Evolutionary conservation across 2,113 vertebrate species (phyloP).

Genomic region (Chiloscyllium plagiosum): DNA sequence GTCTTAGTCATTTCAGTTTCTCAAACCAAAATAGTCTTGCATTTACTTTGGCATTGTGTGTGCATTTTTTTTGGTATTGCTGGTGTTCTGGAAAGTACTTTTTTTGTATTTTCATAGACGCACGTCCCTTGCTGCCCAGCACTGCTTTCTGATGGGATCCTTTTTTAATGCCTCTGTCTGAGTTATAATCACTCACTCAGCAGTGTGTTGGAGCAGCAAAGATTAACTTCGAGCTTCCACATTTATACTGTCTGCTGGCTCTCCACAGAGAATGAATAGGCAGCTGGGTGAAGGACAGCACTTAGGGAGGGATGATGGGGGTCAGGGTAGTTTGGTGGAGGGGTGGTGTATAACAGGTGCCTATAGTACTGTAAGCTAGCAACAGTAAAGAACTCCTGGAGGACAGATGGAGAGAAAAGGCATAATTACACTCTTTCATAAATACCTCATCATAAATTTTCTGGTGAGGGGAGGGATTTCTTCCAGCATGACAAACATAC

Average conservation of each 20-base stretch:
- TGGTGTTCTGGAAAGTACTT: background rate
- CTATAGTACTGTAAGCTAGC: background rate
- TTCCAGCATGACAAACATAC: background rate
- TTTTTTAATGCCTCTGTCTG: background rate
- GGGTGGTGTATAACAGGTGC: background rate
- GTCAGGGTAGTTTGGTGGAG: background rate
- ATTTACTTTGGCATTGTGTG: background rate
- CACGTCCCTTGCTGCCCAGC: background rate
- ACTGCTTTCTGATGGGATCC: background rate
- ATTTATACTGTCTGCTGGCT: background rate
- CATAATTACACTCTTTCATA: background rate
- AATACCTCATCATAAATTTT: background rate
- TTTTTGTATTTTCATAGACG: background rate
- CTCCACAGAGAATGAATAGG: background rate
- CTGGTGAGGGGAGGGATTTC: background rate
- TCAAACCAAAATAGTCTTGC: background rate
- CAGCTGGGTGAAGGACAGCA: background rate
- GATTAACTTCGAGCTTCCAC: background rate
- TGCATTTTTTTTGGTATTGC: background rate
- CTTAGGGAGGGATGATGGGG: background rate
- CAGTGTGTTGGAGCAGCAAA: background rate
- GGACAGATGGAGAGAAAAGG: background rate
- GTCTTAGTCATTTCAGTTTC: background rate
- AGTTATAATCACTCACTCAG: background rate
- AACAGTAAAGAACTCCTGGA: background rate